These are phyloP conservation scores for Lasiurus cinereus DNA, from an alignment of 2,113 vertebrate genomes.

Conservation along the genomic window DNA sequence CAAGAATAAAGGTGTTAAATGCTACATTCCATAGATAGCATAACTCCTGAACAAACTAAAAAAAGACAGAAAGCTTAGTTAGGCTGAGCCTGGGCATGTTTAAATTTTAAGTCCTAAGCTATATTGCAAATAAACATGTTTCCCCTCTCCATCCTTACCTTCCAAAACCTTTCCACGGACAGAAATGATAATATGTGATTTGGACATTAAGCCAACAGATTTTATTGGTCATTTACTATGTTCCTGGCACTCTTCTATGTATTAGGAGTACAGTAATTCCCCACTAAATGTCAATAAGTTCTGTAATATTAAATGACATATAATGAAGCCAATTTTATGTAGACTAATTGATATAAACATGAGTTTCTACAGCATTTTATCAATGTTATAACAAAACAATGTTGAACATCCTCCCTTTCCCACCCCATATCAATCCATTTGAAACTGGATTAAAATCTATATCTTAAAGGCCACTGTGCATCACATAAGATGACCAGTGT, in stretches of 20 bases:
- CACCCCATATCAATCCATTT: background rate
- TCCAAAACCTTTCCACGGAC: background rate
- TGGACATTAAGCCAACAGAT: background rate
- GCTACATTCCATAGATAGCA: background rate
- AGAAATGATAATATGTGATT: background rate
- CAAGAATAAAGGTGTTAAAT: background rate
- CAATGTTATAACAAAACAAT: background rate
- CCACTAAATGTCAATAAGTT: background rate
- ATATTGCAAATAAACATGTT: background rate
- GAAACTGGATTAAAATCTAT: conserved; percentile 8
- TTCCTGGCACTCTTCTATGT: background rate
- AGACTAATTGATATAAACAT: background rate
- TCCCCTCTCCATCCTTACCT: background rate
- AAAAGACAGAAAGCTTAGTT: no score
- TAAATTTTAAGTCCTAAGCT: background rate
- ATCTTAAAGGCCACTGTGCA: background rate
- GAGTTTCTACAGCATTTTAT: background rate
- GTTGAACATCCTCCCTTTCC: background rate
- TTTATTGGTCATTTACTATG: background rate
- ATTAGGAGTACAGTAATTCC: background rate
- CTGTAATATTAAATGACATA: background rate
- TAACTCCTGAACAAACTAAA: background rate
- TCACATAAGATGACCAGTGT: conserved; percentile 1
- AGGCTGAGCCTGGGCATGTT: background rate
- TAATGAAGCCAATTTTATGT: background rate